Evolutionary conservation across 2,797 vertebrate genomes (phyloP).

Genomic region (Melanotaenia boesemani): DNA sequence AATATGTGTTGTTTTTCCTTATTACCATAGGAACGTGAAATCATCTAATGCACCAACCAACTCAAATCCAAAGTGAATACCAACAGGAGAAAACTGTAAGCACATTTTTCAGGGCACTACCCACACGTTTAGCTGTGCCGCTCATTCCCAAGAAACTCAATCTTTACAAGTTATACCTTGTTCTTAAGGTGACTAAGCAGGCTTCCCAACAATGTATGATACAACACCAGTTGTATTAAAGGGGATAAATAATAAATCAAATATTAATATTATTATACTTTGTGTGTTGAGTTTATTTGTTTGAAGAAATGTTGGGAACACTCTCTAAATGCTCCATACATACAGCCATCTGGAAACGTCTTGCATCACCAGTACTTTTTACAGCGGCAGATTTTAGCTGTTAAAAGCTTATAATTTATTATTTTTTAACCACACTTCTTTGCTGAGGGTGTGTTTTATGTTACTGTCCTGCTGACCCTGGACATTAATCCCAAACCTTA

Average conservation of each 20-base stretch:
- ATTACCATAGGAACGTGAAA: neutral
- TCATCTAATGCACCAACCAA: neutral
- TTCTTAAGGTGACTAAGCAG: neutral
- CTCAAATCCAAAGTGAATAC: neutral
- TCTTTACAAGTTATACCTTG: neutral
- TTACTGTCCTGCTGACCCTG: neutral
- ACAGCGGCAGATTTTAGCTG: neutral
- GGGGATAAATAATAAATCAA: neutral
- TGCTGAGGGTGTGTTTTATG: neutral
- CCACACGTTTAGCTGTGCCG: neutral
- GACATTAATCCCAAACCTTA: neutral
- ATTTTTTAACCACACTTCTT: neutral
- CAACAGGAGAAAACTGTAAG: no score
- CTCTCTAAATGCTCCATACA: neutral
- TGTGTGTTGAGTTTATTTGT: neutral
- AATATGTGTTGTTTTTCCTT: neutral
- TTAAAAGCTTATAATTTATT: neutral
- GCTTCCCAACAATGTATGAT: neutral
- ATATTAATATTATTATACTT: neutral
- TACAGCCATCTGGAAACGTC: no score
- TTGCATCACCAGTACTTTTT: neutral
- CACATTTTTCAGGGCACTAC: no score
- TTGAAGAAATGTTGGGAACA: neutral
- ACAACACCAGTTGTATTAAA: neutral
- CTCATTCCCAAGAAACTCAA: neutral